Base-by-base conservation (phyloP, 1,140 invertebrate genomes). In the Aphaenogaster floridana region DNA sequence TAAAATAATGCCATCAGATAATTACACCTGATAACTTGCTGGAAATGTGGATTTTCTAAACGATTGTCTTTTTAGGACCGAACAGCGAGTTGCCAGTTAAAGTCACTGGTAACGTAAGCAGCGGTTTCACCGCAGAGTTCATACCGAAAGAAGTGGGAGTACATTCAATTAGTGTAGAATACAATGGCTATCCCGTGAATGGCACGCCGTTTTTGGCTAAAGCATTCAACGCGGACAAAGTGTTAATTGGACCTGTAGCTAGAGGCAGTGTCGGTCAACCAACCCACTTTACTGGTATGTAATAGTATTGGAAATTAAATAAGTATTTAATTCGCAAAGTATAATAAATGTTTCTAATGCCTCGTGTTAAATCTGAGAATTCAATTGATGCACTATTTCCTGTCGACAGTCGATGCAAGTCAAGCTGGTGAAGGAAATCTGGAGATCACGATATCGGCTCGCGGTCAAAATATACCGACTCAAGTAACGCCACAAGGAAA, bases 361-460 rank as follows among this genome's bases (percentile, higher is more conserved):
- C 17, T 17, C 8, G 2, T n/a, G 34, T 39, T 52, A 3, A 71
- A 17, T 6, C 1, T 13, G 7, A 36, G 6, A 36, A 34, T 80
- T 50, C n/a, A 45, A 15, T 80, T 52, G 8, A 42, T 45, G 11
- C 8, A 80, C 45, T 48, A 42, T 15, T 86, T 87, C 54, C 88
- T 28, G 89, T 92, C 87, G 86, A 72, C 94, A 97, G 99, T 99
- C 54, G 99, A 99, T 96, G 99, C 99, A 8, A 98, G 98, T 88
- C 97, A 98, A 95, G 99, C 99, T 77, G 99, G 99, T 17, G 99
- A 99, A 96, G 99, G 99, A 64, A 99, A 99, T 95, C 96, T 99
- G 68, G 99, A 99, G 96, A 99, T 99, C 57, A 99, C 98, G 34
- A 99, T 99, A 88, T 98, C 98, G 87, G 98, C 98, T 54, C 97